Evolutionary conservation across 1,140 invertebrate genomes (phyloP), one percentile per base, ranked within the genome.

Genomic region (Eupeodes corollae): DNA sequence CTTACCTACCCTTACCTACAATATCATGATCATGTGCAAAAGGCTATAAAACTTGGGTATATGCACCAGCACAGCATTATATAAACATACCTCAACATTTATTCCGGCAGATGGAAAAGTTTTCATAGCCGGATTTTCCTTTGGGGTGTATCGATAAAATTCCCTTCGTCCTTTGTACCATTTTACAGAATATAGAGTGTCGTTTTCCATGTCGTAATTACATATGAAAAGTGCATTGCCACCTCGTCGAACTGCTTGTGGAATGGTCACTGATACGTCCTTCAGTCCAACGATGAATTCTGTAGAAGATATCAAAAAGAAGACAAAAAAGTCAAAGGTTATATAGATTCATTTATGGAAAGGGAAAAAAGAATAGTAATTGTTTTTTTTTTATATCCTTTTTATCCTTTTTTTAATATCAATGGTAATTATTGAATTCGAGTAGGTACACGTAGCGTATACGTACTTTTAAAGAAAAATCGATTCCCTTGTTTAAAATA

Each of bases 171-270:
- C 79, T 54, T 65, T 67, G 70, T 91, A 89, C 86, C 86, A 91
- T 72, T 89, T 89, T 54, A 91, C 83, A 49, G 84, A 80, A 69
- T 89, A 90, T 46, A 91, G 72, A 31, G 76, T 76, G 52, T 85
- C 84, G 30, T 76, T 76, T 59, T 86, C 86, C 62, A 84, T 72
- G 66, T 88, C 83, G 63, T 86, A 89, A 62, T 79, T 76, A 66
- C 86, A 90, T 58, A 78, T 78, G 56, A 90, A 75, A 50, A 76
- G 75, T 30, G 81, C 83, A 32, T 76, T 77, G 47, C 81, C 76
- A 34, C 83, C 83, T 34, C 77, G 76, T 56, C 76, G 77, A 34
- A 83, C 83, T 26, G 79, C 80, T 57, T 76, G 74, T 19, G 84
- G 84, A 55, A 82, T 77, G 57, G 75, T 74, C 59, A 85, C 75